Percentiles rank a stretch among this genome's conserved stretches.
Evolutionary conservation across 1,140 invertebrate species (phyloP).

Genomic region (Eumeta japonica): DNA sequence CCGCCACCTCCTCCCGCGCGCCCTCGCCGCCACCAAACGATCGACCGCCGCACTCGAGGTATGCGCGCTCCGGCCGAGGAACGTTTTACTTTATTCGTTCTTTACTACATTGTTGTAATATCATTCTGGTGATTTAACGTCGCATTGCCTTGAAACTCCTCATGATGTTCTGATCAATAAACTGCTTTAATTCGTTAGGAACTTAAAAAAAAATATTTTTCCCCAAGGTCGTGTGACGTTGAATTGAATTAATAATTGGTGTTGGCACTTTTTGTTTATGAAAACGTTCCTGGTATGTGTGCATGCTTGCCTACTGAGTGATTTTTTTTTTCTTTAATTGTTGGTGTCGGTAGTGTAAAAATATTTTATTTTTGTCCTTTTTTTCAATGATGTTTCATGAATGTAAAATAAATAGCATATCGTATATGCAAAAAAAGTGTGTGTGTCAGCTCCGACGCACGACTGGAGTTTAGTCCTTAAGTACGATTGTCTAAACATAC

Average conservation of each 20-base stretch:
- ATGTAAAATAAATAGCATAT: too few species aligned
- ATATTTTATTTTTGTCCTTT: too few species aligned
- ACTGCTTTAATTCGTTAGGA: too few species aligned
- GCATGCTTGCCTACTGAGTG: slow-evolving; percentile 41
- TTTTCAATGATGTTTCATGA: too few species aligned
- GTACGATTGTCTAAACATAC: too few species aligned
- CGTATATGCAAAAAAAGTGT: too few species aligned
- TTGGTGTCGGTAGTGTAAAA: too few species aligned
- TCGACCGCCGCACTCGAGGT: slow-evolving; percentile 49
- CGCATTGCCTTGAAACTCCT: not conserved
- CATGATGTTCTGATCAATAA: not conserved
- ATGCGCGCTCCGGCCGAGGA: slow-evolving; percentile 46
- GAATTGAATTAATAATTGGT: too few species aligned
- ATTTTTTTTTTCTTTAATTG: slow-evolving; percentile 19
- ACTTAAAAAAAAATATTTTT: too few species aligned
- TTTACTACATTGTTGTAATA: not conserved
- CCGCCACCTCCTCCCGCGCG: slow-evolving; percentile 37
- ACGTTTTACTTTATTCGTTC: slow-evolving; percentile 38
- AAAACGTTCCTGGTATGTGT: slow-evolving; percentile 36
- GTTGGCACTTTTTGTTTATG: slow-evolving; percentile 18
- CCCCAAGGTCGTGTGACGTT: too few species aligned
- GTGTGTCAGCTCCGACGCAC: too few species aligned
- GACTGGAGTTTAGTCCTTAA: too few species aligned
- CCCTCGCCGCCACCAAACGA: slow-evolving; percentile 41
- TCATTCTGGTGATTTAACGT: not conserved